These are phyloP conservation scores for Micrasema minimum DNA, from an alignment of 1,140 invertebrate species.

Conservation along the genomic window DNA sequence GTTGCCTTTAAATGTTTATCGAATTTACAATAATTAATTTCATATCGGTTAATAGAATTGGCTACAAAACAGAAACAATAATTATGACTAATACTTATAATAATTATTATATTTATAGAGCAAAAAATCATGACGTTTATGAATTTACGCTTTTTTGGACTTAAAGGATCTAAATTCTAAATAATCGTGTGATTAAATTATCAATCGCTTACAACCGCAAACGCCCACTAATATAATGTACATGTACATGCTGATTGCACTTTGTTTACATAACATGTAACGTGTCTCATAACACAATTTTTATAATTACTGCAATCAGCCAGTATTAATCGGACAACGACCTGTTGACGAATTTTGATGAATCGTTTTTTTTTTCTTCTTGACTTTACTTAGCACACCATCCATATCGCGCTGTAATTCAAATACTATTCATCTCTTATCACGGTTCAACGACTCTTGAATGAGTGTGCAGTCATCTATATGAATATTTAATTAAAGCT, in stretches of 20 bases:
- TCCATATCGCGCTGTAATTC: slow-evolving; percentile 4
- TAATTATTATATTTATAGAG: too few relatives aligned
- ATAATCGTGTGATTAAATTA: too few relatives aligned
- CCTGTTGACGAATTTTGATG: slow-evolving; percentile 1
- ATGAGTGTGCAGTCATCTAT: slow-evolving; percentile 3
- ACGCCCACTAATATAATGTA: too few relatives aligned
- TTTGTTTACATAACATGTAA: not conserved
- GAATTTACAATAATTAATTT: too few relatives aligned
- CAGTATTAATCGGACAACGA: not conserved
- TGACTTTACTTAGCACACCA: not conserved
- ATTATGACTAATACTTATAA: too few relatives aligned
- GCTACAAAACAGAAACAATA: too few relatives aligned
- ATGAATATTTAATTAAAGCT: not conserved
- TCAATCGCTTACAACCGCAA: too few relatives aligned
- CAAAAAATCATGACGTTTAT: too few relatives aligned
- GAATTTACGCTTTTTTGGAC: too few relatives aligned
- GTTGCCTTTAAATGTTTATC: too few relatives aligned
- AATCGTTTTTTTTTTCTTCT: not conserved
- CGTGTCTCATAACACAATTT: not conserved
- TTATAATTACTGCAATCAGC: slow-evolving; percentile 9
- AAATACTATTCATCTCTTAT: slow-evolving; percentile 3
- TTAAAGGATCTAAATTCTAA: too few relatives aligned
- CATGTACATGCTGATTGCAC: not conserved
- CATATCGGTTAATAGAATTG: too few relatives aligned
- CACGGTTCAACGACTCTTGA: slow-evolving; percentile 6